Percentiles rank a stretch among this genome's conserved stretches.
These are phyloP conservation scores for Ommatoiulus sabulosus DNA, from an alignment of 2,888 invertebrate genomes.

Conservation along the genomic window DNA sequence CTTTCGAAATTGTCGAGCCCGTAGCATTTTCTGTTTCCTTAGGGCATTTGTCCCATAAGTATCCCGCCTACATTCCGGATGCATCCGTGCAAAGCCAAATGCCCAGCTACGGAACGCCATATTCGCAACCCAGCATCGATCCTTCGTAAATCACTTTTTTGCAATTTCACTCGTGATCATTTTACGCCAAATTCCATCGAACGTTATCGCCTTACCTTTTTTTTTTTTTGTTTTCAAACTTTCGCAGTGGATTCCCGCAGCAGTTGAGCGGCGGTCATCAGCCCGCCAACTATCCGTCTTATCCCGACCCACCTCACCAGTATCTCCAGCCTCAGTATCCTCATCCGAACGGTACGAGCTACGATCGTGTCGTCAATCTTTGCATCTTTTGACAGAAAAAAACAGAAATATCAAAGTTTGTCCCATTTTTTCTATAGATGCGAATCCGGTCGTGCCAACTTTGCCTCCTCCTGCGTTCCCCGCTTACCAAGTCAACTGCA, in stretches of 20 bases:
- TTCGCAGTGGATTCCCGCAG: constrained; percentile 6
- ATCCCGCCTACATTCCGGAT: constrained; percentile 20
- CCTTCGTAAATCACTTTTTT: not conserved
- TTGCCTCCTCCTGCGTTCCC: not conserved
- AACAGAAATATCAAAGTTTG: not conserved
- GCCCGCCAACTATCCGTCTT: not conserved
- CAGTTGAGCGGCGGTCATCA: not conserved
- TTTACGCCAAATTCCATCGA: not conserved
- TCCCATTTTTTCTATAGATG: not conserved
- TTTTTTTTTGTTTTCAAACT: not conserved
- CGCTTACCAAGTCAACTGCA: not conserved
- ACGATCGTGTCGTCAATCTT: not conserved
- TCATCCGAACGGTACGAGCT: not conserved
- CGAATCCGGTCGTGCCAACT: not conserved
- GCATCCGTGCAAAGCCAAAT: not conserved
- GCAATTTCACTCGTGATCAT: not conserved
- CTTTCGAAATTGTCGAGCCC: not conserved
- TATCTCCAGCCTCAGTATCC: constrained; percentile 4
- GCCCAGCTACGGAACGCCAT: not conserved
- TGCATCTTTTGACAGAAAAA: too few relatives aligned
- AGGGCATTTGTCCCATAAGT: not conserved
- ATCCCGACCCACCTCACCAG: not conserved
- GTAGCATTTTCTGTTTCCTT: not conserved
- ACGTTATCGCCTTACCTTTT: not conserved
- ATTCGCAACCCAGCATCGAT: constrained; percentile 7